phyloP scores from a whole-genome alignment of 2,888 invertebrate species.

The Eristalis arbustorum region DNA sequence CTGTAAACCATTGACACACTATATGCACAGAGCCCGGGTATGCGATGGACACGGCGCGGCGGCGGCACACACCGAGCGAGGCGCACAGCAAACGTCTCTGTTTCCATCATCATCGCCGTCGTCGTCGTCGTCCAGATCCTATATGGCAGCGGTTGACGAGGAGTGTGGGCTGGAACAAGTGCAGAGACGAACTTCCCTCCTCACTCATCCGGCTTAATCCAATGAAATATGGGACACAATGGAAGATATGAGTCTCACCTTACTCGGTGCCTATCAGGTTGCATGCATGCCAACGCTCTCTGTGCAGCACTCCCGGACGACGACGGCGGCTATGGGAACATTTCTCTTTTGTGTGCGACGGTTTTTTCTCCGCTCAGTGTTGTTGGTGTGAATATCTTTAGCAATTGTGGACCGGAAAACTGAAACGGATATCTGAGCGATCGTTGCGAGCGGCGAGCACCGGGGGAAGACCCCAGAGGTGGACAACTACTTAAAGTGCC shows the following conservation, averaged over 20 bases:
- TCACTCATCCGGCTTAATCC: conserved; percentile 46
- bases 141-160: background rate
- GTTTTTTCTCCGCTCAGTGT: background rate
- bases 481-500: conserved; percentile 12
- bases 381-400: conserved; percentile 21
- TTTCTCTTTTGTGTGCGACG: conserved; percentile 10
- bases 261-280: conserved; percentile 39
- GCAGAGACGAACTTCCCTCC: conserved; percentile 25
- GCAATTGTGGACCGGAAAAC: conserved; percentile 55
- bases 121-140: conserved; percentile 8
- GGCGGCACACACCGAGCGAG: background rate
- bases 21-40: conserved; percentile 29
- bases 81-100: too few species aligned
- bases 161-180: conserved; percentile 40
- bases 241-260: conserved; percentile 28
- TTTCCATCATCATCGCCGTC: background rate
- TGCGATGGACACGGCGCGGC: background rate
- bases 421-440: conserved; percentile 55
- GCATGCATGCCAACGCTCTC: background rate
- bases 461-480: too few species aligned
- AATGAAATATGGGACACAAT: conserved; percentile 46
- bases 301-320: background rate
- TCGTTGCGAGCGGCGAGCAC: background rate
- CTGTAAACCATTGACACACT: conserved; percentile 58
- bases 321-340: conserved; percentile 18